Evolutionary conservation across 2,113 vertebrate species (phyloP), one percentile per base, ranked within the genome.

Genomic region (Crotalus tigris): DNA sequence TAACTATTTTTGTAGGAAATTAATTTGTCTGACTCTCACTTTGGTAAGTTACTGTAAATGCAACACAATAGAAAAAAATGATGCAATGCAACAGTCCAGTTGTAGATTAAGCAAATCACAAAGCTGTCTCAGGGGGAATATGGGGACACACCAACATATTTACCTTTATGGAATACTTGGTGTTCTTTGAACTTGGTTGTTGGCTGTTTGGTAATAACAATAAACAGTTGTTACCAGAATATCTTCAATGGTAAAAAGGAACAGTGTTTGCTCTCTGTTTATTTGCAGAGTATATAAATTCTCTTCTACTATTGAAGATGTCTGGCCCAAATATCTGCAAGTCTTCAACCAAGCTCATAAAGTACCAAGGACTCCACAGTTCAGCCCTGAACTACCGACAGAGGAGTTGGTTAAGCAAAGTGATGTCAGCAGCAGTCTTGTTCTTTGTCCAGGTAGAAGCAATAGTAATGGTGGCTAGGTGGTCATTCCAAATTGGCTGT

Each of bases 1-100:
- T 94, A 96, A 94, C 26, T 93, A 81, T 53, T 93, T 95, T 95
- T 94, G 92, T 94, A 90, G 85, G 95, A 97, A 96, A 96, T 91
- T 44, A 91, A 96, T 96, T 94, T 97, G 85, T 92, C 85, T 81
- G 94, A 89, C 59, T 95, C 95, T 94, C 29, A 96, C 39, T 96
- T 93, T 90, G 94, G 87, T 53, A 95, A 96, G 69, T 92, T 96
- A 94, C 75, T 94, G 94, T 44, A 91, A 94, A 95, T 96, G 85
- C 64, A 93, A 94, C 58, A 85, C 17, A 19, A 94, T 33, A 94
- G 69, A 17, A 19, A 87, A 95, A 49, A 44, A 26, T 24, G 55
- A 53, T n/a, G 29, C 51, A 90, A 49, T 39, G 21, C 55, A 64
- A 7, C 4, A 29, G 24, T 9, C 15, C 23, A 55, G 13, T 44